These are phyloP conservation scores for Agrochola lychnidis DNA, from an alignment of 2,888 invertebrate genomes.

Conservation along the genomic window DNA sequence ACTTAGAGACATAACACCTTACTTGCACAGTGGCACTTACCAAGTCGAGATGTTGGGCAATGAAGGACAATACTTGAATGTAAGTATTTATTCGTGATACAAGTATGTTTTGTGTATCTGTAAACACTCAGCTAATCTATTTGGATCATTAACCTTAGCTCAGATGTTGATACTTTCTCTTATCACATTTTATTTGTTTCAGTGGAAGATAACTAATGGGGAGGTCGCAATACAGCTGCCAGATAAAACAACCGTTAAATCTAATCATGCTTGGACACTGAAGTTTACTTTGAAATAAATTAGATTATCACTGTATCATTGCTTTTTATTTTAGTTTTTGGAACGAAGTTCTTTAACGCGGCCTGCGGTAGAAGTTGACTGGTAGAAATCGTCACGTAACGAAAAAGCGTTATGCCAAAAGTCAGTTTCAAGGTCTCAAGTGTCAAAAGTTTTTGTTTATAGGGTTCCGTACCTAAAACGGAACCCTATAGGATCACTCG, in stretches of 20 bases:
- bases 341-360: too few species aligned
- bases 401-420: too few species aligned
- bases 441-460: too few species aligned
- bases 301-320: neutral
- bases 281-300: slow-evolving; percentile 73
- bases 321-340: slow-evolving; percentile 1
- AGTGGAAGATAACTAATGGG: slow-evolving; percentile 83
- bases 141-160: slow-evolving; percentile 19
- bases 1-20: slow-evolving; percentile 71
- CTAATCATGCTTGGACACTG: slow-evolving; percentile 86
- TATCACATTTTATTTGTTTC: slow-evolving; percentile 72
- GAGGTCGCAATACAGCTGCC: slow-evolving; percentile 81
- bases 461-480: too few species aligned
- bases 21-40: slow-evolving; percentile 74
- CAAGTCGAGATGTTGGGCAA: slow-evolving; percentile 78
- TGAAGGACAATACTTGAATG: slow-evolving; percentile 70
- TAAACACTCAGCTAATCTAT: slow-evolving; percentile 15
- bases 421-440: too few species aligned
- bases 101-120: slow-evolving; percentile 1
- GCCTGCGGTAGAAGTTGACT: too few species aligned
- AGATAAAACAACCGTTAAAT: slow-evolving; percentile 80
- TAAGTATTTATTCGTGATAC: slow-evolving; percentile 67
- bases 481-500: too few species aligned
- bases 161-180: slow-evolving; percentile 10
- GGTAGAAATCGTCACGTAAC: too few species aligned